Evolutionary conservation across 2,888 invertebrate species (phyloP).

Genomic region (Lasioglossum leucozonium): DNA sequence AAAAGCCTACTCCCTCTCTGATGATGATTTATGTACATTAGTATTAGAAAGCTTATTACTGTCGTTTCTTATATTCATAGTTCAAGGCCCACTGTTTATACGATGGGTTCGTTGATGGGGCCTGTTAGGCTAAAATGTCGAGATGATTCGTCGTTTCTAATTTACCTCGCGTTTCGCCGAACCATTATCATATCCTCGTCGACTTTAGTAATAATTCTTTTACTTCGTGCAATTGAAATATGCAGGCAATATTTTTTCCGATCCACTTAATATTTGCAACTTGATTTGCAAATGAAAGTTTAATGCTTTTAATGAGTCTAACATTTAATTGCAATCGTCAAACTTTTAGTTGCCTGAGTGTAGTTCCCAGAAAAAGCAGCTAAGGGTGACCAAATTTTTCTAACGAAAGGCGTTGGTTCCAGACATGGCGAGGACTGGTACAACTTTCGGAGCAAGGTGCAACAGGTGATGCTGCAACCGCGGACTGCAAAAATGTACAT

Average conservation of each 20-base stretch:
- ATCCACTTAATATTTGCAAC: too few relatives aligned
- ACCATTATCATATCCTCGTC: not conserved
- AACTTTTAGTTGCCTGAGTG: not conserved
- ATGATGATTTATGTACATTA: not conserved
- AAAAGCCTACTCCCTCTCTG: not conserved
- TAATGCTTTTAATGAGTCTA: too few relatives aligned
- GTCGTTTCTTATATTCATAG: not conserved
- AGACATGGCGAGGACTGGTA: constrained; percentile 94
- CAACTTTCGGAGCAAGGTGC: constrained; percentile 91
- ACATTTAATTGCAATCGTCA: too few relatives aligned
- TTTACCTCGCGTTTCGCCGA: not conserved
- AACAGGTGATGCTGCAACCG: constrained; percentile 91
- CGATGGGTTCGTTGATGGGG: too few relatives aligned
- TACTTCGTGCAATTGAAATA: too few relatives aligned
- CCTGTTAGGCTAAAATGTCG: not conserved
- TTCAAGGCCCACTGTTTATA: not conserved
- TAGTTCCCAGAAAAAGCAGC: not conserved
- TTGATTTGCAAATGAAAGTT: too few relatives aligned
- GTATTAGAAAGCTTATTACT: not conserved
- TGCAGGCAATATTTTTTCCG: too few relatives aligned
- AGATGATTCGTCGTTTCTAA: not conserved
- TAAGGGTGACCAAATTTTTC: not conserved
- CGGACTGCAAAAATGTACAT: constrained; percentile 90
- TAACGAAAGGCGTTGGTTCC: constrained; percentile 64
- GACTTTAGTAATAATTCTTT: too few relatives aligned